These are phyloP conservation scores for Platycercus adscitus DNA, from an alignment of 2,113 vertebrate genomes.

Conservation along the genomic window DNA sequence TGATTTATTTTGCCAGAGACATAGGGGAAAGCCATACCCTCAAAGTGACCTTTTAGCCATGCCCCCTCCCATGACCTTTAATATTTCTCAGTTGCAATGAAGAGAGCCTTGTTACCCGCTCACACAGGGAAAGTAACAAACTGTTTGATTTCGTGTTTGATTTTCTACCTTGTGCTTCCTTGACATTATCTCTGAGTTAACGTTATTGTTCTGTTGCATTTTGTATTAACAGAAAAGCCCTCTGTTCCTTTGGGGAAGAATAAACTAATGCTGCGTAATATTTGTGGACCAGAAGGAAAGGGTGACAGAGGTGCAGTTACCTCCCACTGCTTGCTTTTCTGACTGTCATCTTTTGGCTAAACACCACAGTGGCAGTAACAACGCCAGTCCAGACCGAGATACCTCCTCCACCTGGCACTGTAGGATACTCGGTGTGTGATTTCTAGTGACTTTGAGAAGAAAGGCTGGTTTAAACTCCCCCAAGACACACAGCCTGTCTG, in stretches of 20 bases:
- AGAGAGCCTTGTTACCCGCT: not conserved
- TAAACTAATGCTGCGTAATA: not conserved
- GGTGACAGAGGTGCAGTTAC: not conserved
- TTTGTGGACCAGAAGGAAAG: not conserved
- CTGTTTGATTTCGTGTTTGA: not conserved
- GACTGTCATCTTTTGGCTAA: not conserved
- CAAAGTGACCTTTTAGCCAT: not conserved
- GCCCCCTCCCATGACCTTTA: not conserved
- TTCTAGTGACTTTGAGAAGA: not conserved
- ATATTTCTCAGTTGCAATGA: not conserved
- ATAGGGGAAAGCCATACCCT: not conserved
- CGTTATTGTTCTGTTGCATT: not conserved
- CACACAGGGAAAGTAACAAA: not conserved
- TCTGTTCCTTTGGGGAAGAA: not conserved
- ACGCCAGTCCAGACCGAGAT: not conserved
- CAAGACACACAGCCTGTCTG: accelerated
- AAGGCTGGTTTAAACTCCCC: not conserved
- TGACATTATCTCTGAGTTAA: not conserved
- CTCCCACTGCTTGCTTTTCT: slow-evolving; percentile 15
- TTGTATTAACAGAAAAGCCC: not conserved
- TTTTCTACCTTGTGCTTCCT: not conserved
- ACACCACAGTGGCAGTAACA: not conserved
- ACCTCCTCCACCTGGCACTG: accelerated
- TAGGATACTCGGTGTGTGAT: not conserved
- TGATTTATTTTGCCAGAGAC: not conserved